Percentiles rank a stretch among this genome's conserved stretches.
phyloP scores from a whole-genome alignment of 2,113 vertebrate genomes.

The Daboia siamensis region DNA sequence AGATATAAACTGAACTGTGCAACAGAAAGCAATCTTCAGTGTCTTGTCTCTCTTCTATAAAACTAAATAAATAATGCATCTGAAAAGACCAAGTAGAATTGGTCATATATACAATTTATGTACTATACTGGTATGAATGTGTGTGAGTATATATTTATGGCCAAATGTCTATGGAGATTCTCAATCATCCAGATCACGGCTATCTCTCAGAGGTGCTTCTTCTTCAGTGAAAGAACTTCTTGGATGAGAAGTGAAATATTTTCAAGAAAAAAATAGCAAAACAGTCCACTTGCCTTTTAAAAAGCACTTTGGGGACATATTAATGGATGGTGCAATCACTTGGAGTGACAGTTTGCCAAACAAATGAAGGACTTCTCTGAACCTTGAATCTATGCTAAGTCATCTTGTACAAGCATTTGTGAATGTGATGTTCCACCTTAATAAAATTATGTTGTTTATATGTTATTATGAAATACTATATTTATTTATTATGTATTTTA shows the following conservation, averaged over 20 bases:
- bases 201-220: not conserved
- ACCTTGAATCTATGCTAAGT: not conserved
- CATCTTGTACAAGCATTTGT: not conserved
- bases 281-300: not conserved
- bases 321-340: not conserved
- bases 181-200: not conserved
- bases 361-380: not conserved
- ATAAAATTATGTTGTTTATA: not conserved
- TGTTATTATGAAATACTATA: not conserved
- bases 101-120: not conserved
- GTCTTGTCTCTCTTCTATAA: not conserved
- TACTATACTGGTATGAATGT: not conserved
- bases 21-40: not conserved
- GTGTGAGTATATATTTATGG: not conserved
- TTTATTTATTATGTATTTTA: not conserved
- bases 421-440: not conserved
- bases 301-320: not conserved
- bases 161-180: not conserved
- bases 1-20: not conserved
- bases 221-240: not conserved
- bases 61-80: not conserved
- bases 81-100: not conserved
- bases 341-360: not conserved
- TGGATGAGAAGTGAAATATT: not conserved
- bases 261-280: not conserved